These are phyloP conservation scores for Siphamia tubifer DNA, from an alignment of 2,113 vertebrate species.

Conservation along the genomic window DNA sequence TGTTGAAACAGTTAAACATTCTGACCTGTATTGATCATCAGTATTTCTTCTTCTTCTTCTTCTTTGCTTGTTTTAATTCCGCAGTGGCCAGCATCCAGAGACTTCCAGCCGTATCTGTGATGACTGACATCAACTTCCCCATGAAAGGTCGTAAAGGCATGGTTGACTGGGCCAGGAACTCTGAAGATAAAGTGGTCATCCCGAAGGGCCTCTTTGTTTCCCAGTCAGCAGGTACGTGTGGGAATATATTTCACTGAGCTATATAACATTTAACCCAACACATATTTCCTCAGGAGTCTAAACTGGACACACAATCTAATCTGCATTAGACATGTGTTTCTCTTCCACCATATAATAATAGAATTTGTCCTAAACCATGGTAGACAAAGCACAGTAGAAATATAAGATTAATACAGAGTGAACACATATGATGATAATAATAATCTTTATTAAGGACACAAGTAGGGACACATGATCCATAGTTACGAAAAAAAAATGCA, in stretches of 20 bases:
- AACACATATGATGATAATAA: no score
- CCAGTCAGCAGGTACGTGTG: constrained; percentile 88
- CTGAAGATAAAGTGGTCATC: constrained; percentile 97
- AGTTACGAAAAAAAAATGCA: no score
- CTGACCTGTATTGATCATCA: constrained; percentile 1
- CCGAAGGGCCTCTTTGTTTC: constrained; percentile 96
- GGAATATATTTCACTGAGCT: constrained; percentile 23
- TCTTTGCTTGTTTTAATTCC: constrained; percentile 46
- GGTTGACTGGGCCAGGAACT: constrained; percentile 99
- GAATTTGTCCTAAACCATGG: no score
- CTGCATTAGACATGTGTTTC: not conserved
- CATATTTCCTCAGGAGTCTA: not conserved
- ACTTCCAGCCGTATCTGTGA: constrained; percentile 94
- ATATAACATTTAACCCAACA: not conserved
- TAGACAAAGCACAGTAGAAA: not conserved
- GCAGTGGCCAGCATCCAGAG: constrained; percentile 98
- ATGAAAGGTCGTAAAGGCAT: constrained; percentile 99
- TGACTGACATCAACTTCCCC: constrained; percentile 98
- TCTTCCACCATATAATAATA: not conserved
- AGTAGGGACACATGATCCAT: no score
- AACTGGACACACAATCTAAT: not conserved
- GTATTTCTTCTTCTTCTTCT: constrained; percentile 3
- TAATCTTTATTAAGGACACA: no score
- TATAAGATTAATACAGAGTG: not conserved
- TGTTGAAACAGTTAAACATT: not conserved